Evolutionary conservation across 2,113 vertebrate genomes (phyloP).

Genomic region (Rhabdornis inornatus): DNA sequence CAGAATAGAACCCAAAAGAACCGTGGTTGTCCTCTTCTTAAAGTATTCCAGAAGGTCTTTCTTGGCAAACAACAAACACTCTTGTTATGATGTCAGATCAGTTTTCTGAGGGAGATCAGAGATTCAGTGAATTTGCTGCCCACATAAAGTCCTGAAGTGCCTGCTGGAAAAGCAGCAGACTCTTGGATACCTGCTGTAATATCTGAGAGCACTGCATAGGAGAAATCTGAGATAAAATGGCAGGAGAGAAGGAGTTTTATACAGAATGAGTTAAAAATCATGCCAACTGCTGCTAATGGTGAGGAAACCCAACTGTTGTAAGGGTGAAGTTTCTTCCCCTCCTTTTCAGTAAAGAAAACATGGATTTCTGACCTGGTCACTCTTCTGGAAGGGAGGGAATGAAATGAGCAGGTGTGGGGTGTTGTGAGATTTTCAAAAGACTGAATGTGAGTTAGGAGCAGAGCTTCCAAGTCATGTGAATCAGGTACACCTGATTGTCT

Average conservation of each 20-base stretch:
- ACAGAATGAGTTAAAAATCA: neutral
- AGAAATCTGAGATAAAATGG: neutral
- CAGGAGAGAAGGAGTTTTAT: neutral
- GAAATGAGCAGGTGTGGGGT: neutral
- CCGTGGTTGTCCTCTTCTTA: neutral
- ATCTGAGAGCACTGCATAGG: neutral
- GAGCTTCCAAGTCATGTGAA: neutral
- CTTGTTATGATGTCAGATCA: neutral
- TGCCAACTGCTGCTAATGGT: neutral
- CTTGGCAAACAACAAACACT: neutral
- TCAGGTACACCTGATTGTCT: neutral
- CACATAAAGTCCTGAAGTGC: neutral
- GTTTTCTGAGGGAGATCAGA: neutral
- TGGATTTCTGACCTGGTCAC: neutral
- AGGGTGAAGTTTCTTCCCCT: neutral
- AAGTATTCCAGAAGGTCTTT: neutral
- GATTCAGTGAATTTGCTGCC: neutral
- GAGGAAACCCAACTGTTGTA: neutral
- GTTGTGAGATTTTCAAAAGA: neutral
- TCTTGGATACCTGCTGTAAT: neutral
- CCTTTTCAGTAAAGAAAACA: neutral
- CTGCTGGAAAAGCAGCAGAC: neutral
- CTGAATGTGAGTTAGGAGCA: neutral
- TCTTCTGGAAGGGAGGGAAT: neutral
- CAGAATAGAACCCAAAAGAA: neutral